phyloP scores from a whole-genome alignment of 1,140 invertebrate species.

The Magallana ariakensis region DNA sequence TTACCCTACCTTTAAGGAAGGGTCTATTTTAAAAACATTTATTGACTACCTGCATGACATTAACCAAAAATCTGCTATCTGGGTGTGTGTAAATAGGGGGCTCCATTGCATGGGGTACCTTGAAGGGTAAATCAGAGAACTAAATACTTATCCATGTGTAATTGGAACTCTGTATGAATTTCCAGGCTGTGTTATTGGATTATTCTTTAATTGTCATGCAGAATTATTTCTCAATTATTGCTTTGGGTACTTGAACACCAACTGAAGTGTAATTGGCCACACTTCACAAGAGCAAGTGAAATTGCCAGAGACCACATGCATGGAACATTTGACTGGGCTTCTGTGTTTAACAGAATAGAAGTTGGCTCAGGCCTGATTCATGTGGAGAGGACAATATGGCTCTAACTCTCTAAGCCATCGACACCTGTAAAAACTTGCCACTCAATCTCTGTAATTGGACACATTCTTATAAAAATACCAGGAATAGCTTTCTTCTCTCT shows the following conservation, averaged over 20 bases:
- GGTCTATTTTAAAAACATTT: not conserved
- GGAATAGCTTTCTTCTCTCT: not conserved
- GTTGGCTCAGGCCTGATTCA: not conserved
- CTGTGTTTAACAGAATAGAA: not conserved
- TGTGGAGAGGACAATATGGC: not conserved
- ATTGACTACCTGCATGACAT: not conserved
- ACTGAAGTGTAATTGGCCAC: not conserved
- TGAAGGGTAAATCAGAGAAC: not conserved
- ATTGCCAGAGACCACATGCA: not conserved
- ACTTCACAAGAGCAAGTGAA: not conserved
- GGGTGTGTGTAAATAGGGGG: not conserved
- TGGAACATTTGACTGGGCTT: not conserved
- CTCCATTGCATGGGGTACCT: not conserved
- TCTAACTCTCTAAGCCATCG: not conserved
- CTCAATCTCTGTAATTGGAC: not conserved
- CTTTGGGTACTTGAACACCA: not conserved
- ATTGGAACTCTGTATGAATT: not conserved
- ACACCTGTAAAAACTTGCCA: constrained; percentile 17
- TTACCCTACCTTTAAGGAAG: not conserved
- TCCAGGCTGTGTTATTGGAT: not conserved
- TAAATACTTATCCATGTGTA: not conserved
- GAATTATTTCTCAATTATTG: not conserved
- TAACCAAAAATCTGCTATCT: not conserved
- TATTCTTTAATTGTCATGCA: not conserved
- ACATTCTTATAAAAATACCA: not conserved